These are phyloP conservation scores for Cepaea hortensis DNA, from an alignment of 2,888 invertebrate species.

Conservation along the genomic window DNA sequence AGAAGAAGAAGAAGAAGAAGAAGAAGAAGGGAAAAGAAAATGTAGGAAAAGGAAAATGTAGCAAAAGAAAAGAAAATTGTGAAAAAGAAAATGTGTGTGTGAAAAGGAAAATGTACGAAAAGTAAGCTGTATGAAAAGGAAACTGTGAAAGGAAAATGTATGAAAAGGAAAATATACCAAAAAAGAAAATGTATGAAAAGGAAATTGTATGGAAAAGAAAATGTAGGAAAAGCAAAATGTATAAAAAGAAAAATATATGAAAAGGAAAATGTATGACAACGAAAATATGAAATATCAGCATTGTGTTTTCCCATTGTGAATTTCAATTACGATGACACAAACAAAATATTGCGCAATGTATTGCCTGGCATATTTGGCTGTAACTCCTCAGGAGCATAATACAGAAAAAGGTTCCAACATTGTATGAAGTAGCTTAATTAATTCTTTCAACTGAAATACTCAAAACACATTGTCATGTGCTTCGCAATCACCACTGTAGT, in stretches of 20 bases:
- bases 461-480: no score
- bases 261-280: conserved; percentile 8
- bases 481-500: no score
- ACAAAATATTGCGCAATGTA: no score
- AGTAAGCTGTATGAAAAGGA: background rate
- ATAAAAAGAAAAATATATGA: background rate
- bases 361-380: no score
- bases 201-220: conserved; percentile 20
- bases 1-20: background rate
- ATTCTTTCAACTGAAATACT: no score
- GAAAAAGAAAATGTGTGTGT: background rate
- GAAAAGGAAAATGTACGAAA: background rate
- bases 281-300: background rate
- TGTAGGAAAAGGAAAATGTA: background rate
- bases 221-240: conserved; percentile 24
- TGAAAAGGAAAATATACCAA: background rate
- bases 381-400: no score
- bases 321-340: no score
- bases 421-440: no score
- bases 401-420: no score
- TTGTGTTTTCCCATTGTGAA: no score
- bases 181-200: background rate
- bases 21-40: background rate
- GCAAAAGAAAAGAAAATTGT: background rate
- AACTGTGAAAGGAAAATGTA: background rate